Conservation (phyloP, 2,113 vertebrate genomes). For the Poicephalus gulielmi region DNA sequence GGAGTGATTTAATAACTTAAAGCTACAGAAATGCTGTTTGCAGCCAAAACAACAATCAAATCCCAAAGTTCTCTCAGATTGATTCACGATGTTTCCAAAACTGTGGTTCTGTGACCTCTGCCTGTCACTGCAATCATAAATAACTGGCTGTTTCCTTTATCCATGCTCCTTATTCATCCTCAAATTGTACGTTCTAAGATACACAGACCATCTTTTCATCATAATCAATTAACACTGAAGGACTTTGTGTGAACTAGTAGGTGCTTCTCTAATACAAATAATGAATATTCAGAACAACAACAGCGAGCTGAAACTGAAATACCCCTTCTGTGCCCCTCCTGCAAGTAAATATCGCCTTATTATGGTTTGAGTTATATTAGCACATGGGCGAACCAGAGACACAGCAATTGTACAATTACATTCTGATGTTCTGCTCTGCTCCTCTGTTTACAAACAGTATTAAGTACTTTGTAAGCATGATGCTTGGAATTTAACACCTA, state of each 20-base stretch:
- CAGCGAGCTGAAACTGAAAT: neutral
- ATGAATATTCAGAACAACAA: neutral
- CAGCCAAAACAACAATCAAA: slow-evolving; percentile 10
- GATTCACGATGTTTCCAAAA: slow-evolving; percentile 41
- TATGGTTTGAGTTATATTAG: neutral
- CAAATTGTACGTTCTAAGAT: neutral
- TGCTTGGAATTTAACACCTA: neutral
- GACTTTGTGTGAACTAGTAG: neutral
- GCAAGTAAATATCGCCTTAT: neutral
- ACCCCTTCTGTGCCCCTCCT: neutral
- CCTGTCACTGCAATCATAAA: slow-evolving; percentile 14
- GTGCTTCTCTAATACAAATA: neutral
- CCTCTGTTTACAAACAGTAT: neutral
- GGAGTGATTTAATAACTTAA: slow-evolving; percentile 14
- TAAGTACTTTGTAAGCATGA: neutral
- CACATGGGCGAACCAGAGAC: neutral
- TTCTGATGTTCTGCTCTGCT: neutral
- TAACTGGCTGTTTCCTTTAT: neutral
- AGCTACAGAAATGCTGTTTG: slow-evolving; percentile 1
- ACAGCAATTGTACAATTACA: neutral
- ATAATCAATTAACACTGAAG: neutral
- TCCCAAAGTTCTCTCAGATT: slow-evolving; percentile 20
- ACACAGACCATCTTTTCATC: neutral
- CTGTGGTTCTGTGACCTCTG: neutral
- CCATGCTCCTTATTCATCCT: neutral